Conservation (phyloP, 2,113 vertebrate genomes). For the Rhabdornis inornatus region DNA sequence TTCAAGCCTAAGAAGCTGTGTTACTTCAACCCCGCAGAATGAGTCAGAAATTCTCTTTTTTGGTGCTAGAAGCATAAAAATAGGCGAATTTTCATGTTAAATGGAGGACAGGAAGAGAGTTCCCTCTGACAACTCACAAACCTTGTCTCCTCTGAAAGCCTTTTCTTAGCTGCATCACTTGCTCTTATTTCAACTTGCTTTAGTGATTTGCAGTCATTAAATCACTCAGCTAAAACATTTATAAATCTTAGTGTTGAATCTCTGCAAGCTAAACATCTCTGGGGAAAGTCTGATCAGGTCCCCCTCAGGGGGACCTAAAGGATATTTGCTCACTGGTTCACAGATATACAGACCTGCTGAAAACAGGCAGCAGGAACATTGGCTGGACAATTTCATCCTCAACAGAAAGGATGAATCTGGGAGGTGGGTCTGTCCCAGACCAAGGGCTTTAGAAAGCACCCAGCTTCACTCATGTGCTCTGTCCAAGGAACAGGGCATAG, state of each 20-base stretch:
- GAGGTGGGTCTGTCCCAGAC: background rate
- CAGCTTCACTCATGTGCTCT: rapidly evolving
- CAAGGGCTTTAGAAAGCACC: background rate
- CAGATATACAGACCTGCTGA: background rate
- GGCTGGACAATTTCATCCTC: background rate
- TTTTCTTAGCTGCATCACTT: background rate
- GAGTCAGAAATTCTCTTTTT: background rate
- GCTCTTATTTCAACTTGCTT: background rate
- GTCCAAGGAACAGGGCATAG: background rate
- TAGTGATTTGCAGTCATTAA: background rate
- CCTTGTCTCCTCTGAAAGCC: background rate
- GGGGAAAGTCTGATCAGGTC: background rate
- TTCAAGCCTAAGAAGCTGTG: background rate
- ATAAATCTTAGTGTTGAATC: background rate
- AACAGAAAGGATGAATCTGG: too few relatives aligned
- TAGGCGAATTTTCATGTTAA: background rate
- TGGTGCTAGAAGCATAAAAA: background rate
- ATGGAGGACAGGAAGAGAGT: background rate
- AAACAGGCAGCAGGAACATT: background rate
- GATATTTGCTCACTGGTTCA: background rate
- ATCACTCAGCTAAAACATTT: background rate
- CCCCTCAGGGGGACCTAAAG: background rate
- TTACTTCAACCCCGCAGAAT: background rate
- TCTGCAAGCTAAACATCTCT: background rate
- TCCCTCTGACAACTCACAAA: background rate